Evolutionary conservation across 2,888 invertebrate species (phyloP).

Genomic region (Drosophila borborema): DNA sequence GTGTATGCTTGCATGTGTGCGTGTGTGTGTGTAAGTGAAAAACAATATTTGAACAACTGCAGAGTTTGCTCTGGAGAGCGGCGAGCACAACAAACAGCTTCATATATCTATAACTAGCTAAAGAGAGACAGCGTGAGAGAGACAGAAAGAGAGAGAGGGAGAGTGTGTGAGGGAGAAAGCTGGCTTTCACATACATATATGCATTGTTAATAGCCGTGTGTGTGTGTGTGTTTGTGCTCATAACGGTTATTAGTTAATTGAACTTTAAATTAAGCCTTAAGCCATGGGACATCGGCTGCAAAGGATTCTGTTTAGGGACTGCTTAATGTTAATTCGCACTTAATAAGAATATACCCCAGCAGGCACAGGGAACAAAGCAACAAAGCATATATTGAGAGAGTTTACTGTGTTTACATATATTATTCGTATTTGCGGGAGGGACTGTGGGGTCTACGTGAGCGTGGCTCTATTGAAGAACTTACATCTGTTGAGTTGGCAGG

Average conservation of each 20-base stretch:
- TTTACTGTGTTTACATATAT: conserved; percentile 1
- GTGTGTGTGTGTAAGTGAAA: conserved; percentile 56
- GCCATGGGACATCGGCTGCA: conserved; percentile 25
- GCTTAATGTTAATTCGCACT: conserved; percentile 59
- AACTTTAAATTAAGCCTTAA: conserved; percentile 55
- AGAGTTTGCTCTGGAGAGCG: conserved; percentile 28
- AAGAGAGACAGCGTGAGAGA: conserved; percentile 1
- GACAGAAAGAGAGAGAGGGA: not conserved
- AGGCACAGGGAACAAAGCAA: conserved; percentile 1
- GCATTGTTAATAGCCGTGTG: conserved; percentile 17
- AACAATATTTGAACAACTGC: conserved; percentile 73
- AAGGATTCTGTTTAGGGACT: conserved; percentile 28
- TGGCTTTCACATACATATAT: conserved; percentile 10
- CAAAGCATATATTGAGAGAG: conserved; percentile 8
- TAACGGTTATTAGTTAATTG: conserved; percentile 73
- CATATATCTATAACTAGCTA: conserved; percentile 15
- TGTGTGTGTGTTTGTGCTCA: conserved; percentile 30
- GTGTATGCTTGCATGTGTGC: conserved; percentile 10
- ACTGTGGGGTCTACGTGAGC: conserved; percentile 8
- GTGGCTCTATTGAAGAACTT: conserved; percentile 60
- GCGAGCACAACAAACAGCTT: conserved; percentile 30
- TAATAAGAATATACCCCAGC: conserved; percentile 32
- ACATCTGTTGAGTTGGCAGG: conserved; percentile 80
- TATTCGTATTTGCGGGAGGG: not conserved
- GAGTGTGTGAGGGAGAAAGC: not conserved